These are phyloP conservation scores for Pecten maximus DNA, from an alignment of 2,888 invertebrate species.

Conservation along the genomic window DNA sequence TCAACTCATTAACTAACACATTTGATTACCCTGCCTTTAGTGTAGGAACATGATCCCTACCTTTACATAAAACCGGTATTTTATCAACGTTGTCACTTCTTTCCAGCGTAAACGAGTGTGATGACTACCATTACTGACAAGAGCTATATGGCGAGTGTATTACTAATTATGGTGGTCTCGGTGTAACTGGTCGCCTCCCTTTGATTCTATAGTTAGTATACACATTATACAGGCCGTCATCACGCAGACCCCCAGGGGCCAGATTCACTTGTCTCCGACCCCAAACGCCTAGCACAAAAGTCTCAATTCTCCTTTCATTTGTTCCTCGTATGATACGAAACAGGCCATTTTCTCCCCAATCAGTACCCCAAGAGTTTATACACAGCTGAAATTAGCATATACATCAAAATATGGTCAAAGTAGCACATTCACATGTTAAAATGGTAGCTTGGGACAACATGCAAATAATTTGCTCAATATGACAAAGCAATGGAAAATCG, in stretches of 20 bases:
- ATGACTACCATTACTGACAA: neutral
- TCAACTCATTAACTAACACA: neutral
- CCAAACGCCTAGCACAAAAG: conserved; percentile 44
- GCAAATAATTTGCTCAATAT: neutral
- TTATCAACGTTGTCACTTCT: neutral
- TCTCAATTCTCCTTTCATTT: conserved; percentile 41
- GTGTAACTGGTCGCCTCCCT: neutral
- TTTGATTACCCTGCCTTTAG: neutral
- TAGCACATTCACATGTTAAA: neutral
- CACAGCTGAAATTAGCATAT: conserved; percentile 49
- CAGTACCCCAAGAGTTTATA: conserved; percentile 49
- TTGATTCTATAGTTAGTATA: conserved; percentile 41
- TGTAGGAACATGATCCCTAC: neutral
- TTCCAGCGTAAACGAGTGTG: neutral
- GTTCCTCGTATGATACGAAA: conserved; percentile 42
- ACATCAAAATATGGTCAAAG: neutral
- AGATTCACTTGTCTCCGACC: neutral
- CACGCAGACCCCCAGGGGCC: conserved; percentile 21
- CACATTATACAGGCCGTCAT: conserved; percentile 43
- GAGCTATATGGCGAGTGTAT: neutral
- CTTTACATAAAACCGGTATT: neutral
- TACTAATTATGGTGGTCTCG: neutral
- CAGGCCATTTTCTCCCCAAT: conserved; percentile 50
- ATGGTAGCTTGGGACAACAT: neutral
- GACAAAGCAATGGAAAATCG: neutral